Evolutionary conservation across 2,113 vertebrate genomes (phyloP), one percentile per base, ranked within the genome.

Genomic region (Struthidea cinerea): DNA sequence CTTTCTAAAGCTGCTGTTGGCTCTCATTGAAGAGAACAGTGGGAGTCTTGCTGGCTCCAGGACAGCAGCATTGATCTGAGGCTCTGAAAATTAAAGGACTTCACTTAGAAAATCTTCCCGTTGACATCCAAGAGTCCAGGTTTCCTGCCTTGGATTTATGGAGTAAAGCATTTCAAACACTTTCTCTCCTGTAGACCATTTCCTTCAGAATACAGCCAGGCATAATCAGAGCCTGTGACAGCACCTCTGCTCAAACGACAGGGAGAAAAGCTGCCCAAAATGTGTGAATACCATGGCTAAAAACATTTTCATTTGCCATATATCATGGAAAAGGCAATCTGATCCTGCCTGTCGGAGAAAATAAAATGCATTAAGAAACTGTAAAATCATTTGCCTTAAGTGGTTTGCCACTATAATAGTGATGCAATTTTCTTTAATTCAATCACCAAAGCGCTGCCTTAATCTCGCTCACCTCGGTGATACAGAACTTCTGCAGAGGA

Each of bases 351-450:
- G 60, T 53, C 69, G 91, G 76, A 89, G 82, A 50, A 93, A 95
- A 79, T 47, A 19, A 28, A 90, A 81, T 60, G 28, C 52, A 80
- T 85, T 93, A 85, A 26, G 63, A 92, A 77, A 71, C 65, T 75
- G 33, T 42, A 52, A 70, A 91, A 76, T 88, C 12, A 76, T 89
- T 85, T 85, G 63, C 57, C 17, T 35, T 67, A 75, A 90, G 33
- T 93, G 49, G 65, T 93, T 96, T 90, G 75, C 77, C 65, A 79
- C 19, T 47, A 44, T 35, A 74, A 46, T 75, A 46, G 59, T 46
- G 28, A 42, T 33, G 64, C 21, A 88, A 81, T 92, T 97, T 94
- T 84, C 46, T 89, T 86, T 83, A 93, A 89, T 71, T 94, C 87
- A 75, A 28, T 85, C 64, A 93, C 59, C 82, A 57, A 75, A 83